Conservation (phyloP, 2,113 vertebrate species). For the Gadus chalcogrammus region DNA sequence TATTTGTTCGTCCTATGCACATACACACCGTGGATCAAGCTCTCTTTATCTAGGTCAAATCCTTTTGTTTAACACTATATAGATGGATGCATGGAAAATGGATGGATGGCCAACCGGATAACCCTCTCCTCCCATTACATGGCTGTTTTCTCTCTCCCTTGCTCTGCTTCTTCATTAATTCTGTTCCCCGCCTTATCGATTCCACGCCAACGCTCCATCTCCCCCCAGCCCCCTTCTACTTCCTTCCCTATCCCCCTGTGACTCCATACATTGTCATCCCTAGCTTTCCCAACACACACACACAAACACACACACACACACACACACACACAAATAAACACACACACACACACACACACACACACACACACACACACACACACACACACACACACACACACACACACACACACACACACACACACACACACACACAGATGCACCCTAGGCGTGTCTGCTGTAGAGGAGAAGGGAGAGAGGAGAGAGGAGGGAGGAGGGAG, state of each 20-base stretch:
- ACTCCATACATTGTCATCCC: constrained; percentile 47
- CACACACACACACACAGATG: neutral
- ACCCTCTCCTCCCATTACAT: neutral
- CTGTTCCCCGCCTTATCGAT: neutral
- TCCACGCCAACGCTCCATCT: constrained; percentile 1
- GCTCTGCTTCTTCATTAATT: neutral
- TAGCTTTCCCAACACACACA: neutral
- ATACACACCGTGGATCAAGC: too few relatives aligned
- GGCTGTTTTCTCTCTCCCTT: neutral
- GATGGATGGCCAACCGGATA: neutral
- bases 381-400: neutral
- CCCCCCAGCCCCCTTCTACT: constrained; percentile 10
- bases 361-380: neutral
- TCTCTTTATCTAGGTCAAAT: too few relatives aligned
- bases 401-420: neutral
- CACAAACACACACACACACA: too few relatives aligned
- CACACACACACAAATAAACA: too few relatives aligned
- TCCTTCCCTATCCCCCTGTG: constrained; percentile 30
- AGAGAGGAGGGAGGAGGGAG: too few relatives aligned
- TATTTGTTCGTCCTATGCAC: too few relatives aligned
- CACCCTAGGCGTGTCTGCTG: neutral
- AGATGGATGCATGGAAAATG: neutral
- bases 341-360: neutral
- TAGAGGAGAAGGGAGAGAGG: neutral
- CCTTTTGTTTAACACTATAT: too few relatives aligned